Evolutionary conservation across 2,888 invertebrate species (phyloP), one percentile per base, ranked within the genome.

Genomic region (Deilephila elpenor): DNA sequence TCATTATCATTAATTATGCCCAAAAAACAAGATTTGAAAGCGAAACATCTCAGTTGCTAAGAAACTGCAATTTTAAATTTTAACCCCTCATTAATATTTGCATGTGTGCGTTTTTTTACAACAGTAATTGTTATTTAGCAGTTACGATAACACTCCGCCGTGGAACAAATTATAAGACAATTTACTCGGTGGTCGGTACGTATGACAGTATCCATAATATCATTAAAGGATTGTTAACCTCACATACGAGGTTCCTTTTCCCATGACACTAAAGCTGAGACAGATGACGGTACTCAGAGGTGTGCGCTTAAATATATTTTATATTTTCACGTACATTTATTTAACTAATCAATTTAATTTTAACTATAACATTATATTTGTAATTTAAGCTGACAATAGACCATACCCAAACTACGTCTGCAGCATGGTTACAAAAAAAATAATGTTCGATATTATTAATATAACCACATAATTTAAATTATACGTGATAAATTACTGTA

Each of bases 71-170:
- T 37, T 64, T 32, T 64, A 25, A 37, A 64, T 56, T 56, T 44
- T 37, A 62, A 62, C 72, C 62, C 14, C 62, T 64, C 56, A 56
- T 34, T 72, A 62, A 72, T 72, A 62, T 64, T 64, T 64, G 72
- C 72, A 62, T 34, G 34, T 53, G 62, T 62, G 62, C 59, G 61
- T 74, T 25, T 67, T 60, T 72, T 70, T 73, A 70, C 59, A n/a
- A 64, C 44, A 59, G 20, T 79, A 81, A 83, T 82, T 76, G 79
- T 73, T 82, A 78, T 78, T 83, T 80, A 80, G 80, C 83, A 72
- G 75, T 74, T 75, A 59, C 53, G 62, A 75, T 74, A 78, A 73
- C 70, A 74, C 44, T 76, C 76, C 71, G 77, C 62, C 53, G 72
- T 72, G 78, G 79, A 77, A 77, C 71, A 29, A 74, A 71, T 73